These are phyloP conservation scores for Gorsachius goisagi DNA, from an alignment of 2,113 vertebrate genomes.

Conservation along the genomic window DNA sequence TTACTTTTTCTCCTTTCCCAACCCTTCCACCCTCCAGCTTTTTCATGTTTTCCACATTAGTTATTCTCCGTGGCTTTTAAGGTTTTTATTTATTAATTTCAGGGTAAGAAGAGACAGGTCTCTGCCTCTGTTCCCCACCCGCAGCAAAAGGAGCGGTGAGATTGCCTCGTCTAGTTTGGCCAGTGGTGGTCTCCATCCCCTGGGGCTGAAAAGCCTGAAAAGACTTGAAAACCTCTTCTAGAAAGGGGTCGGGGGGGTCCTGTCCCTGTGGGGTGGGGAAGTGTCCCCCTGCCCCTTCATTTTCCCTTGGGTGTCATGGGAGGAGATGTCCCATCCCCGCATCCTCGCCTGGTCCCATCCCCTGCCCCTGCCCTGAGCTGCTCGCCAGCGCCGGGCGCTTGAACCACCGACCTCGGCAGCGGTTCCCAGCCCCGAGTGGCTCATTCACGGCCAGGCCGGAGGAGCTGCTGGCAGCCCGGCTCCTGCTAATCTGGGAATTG, in stretches of 20 bases:
- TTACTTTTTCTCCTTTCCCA: background rate
- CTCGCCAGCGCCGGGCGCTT: background rate
- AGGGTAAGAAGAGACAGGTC: background rate
- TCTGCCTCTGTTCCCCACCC: background rate
- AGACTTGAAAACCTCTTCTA: background rate
- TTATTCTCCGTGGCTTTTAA: background rate
- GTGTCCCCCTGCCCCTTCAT: background rate
- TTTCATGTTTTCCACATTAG: background rate
- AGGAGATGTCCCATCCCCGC: background rate
- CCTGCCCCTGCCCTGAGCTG: background rate
- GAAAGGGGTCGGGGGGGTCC: background rate
- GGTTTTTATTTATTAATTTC: background rate
- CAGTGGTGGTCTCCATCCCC: background rate
- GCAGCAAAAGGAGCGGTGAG: accelerated
- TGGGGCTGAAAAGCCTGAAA: background rate
- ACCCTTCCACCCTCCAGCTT: background rate
- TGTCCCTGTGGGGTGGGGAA: accelerated
- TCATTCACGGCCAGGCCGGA: background rate
- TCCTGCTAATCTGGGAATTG: slow-evolving; percentile 69
- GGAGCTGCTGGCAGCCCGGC: slow-evolving; percentile 29
- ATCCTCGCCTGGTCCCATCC: accelerated
- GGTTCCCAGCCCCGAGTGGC: background rate
- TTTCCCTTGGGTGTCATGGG: background rate
- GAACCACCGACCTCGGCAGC: background rate
- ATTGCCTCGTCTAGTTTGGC: background rate